phyloP scores from a whole-genome alignment of 2,888 invertebrate species.

The Drosophila affinis region DNA sequence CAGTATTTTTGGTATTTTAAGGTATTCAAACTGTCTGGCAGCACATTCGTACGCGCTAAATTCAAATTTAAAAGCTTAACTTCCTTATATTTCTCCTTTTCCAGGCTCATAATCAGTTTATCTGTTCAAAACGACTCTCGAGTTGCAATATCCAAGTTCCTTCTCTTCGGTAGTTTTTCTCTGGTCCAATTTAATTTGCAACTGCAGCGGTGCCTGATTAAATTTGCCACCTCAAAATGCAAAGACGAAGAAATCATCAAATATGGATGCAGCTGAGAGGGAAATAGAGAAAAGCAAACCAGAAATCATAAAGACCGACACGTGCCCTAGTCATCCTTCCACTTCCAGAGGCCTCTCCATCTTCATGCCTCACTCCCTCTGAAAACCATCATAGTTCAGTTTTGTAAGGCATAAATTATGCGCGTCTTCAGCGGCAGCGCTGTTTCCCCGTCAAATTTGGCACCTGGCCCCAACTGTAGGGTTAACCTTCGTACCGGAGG shows the following conservation, averaged over 20 bases:
- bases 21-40: too few relatives aligned
- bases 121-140: background rate
- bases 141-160: constrained; percentile 2
- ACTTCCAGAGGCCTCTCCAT: too few relatives aligned
- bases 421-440: constrained; percentile 27
- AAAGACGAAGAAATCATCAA: constrained; percentile 43
- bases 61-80: background rate
- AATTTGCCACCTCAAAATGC: constrained; percentile 40
- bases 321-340: constrained; percentile 55
- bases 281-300: constrained; percentile 18
- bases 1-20: too few relatives aligned
- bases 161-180: background rate
- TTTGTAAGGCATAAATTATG: constrained; percentile 65
- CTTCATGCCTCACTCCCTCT: too few relatives aligned
- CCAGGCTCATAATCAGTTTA: background rate
- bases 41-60: background rate
- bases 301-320: constrained; percentile 68
- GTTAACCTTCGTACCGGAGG: constrained; percentile 39
- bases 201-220: constrained; percentile 51
- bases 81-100: too few relatives aligned
- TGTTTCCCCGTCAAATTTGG: constrained; percentile 54
- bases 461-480: constrained; percentile 61
- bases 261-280: constrained; percentile 54
- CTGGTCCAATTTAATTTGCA: constrained; percentile 1
- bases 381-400: constrained; percentile 17